Evolutionary conservation across 1,140 invertebrate genomes (phyloP).

Genomic region (Nylanderia fulva): DNA sequence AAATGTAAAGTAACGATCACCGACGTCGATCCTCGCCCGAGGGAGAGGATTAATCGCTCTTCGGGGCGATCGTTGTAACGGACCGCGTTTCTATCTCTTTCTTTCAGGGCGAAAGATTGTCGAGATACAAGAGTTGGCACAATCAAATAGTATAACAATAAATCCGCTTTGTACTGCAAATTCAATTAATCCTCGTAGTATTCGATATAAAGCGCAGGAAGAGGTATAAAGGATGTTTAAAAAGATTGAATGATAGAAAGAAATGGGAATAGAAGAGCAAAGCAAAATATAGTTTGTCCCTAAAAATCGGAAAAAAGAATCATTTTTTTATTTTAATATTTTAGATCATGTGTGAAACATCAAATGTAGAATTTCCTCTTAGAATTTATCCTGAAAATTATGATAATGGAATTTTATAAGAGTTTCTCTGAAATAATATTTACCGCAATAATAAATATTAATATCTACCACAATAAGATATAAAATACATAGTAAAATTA

Average conservation of each 20-base stretch:
- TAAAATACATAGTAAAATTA: too few relatives aligned
- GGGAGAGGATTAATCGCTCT: conserved; percentile 49
- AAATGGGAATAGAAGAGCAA: too few relatives aligned
- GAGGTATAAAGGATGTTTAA: neutral
- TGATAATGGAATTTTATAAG: too few relatives aligned
- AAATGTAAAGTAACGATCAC: conserved; percentile 66
- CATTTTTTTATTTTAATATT: too few relatives aligned
- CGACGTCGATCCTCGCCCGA: conserved; percentile 45
- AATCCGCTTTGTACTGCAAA: neutral
- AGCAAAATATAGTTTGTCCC: too few relatives aligned
- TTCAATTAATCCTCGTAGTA: neutral
- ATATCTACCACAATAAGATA: too few relatives aligned
- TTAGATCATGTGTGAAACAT: too few relatives aligned
- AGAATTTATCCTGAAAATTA: too few relatives aligned
- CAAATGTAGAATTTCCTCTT: too few relatives aligned
- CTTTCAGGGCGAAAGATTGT: neutral
- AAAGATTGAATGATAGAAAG: neutral
- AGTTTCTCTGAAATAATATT: too few relatives aligned
- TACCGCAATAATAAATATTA: too few relatives aligned
- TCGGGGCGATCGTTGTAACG: conserved; percentile 54
- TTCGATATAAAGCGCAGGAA: neutral
- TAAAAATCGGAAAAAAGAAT: too few relatives aligned
- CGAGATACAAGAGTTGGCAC: neutral
- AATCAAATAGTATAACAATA: neutral
- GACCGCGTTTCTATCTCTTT: conserved; percentile 12